Evolutionary conservation across 2,888 invertebrate species (phyloP).

Genomic region (Drosophila helvetica): DNA sequence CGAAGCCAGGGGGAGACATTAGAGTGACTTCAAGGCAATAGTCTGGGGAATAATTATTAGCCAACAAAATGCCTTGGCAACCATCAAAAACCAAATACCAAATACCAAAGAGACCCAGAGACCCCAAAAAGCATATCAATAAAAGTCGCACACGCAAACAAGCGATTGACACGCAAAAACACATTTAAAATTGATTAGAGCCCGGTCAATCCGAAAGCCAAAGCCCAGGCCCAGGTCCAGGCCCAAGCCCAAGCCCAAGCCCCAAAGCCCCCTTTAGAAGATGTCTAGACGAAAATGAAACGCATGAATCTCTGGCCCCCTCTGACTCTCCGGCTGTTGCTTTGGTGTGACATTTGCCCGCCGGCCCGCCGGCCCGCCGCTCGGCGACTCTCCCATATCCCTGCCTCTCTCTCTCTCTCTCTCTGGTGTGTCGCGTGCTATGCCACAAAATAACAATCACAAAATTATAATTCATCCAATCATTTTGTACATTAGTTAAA

Average conservation of each 20-base stretch:
- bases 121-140: constrained; percentile 69
- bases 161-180: constrained; percentile 80
- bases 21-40: constrained; percentile 58
- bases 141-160: constrained; percentile 77
- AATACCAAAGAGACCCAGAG: constrained; percentile 20
- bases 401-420: background rate
- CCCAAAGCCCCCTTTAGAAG: constrained; percentile 58
- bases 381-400: constrained; percentile 21
- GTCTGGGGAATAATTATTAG: constrained; percentile 68
- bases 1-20: constrained; percentile 1
- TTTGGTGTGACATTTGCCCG: constrained; percentile 72
- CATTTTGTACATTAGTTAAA: constrained; percentile 67
- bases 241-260: background rate
- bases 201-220: constrained; percentile 39
- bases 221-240: constrained; percentile 1
- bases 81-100: constrained; percentile 44
- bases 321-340: constrained; percentile 16
- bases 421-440: constrained; percentile 71
- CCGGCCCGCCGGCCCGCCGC: constrained; percentile 48
- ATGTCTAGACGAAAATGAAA: constrained; percentile 58
- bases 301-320: constrained; percentile 6
- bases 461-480: constrained; percentile 59
- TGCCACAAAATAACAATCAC: constrained; percentile 41
- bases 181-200: constrained; percentile 79
- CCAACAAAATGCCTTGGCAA: constrained; percentile 58